These are phyloP conservation scores for Tenodera sinensis DNA, from an alignment of 2,888 invertebrate genomes.

Conservation along the genomic window DNA sequence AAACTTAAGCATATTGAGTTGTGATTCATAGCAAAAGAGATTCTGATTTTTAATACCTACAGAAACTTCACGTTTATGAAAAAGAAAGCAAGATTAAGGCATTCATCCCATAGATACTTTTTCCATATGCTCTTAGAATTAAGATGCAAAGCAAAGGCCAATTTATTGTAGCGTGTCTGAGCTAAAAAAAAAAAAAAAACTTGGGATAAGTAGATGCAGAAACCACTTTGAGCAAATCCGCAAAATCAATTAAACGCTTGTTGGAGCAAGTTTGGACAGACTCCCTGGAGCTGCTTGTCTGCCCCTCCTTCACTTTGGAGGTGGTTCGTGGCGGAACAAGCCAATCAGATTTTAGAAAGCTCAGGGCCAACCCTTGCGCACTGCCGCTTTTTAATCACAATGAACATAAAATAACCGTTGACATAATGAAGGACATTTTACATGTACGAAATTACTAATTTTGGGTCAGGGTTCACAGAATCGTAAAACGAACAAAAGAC, in stretches of 20 bases:
- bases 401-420: background rate
- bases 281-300: background rate
- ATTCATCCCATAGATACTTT: too few species aligned
- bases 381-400: background rate
- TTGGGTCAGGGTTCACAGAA: background rate
- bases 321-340: background rate
- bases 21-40: too few species aligned
- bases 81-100: too few species aligned
- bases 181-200: too few species aligned
- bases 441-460: background rate
- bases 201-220: background rate
- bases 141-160: too few species aligned
- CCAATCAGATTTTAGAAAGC: background rate
- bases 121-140: too few species aligned
- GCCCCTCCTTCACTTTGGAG: background rate
- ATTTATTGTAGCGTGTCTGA: too few species aligned
- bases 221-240: background rate
- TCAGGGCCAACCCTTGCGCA: background rate
- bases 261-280: background rate
- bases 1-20: too few species aligned
- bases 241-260: background rate
- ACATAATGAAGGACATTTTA: background rate
- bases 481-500: background rate
- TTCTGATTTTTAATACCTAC: too few species aligned
- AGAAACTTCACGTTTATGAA: too few species aligned